These are phyloP conservation scores for Tylochromis polylepis DNA, from an alignment of 2,113 vertebrate species.

Conservation along the genomic window DNA sequence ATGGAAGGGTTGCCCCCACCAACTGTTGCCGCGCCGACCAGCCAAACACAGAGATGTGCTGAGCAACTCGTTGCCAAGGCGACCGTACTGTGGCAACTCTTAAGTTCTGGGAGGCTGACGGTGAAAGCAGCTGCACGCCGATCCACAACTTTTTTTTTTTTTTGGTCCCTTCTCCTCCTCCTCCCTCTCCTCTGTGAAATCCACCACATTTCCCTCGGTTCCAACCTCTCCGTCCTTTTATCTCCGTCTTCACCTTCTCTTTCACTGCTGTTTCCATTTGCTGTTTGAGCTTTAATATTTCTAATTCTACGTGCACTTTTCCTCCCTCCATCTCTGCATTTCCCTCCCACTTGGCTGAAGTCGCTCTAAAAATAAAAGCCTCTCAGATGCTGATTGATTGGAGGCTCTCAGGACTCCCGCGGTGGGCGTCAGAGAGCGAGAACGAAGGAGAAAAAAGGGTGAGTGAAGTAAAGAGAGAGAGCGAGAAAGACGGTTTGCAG, in stretches of 20 bases:
- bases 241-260: neutral
- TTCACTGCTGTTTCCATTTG: neutral
- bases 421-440: slow-evolving; percentile 36
- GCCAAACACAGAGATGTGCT: slow-evolving; percentile 46
- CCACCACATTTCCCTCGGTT: neutral
- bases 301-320: neutral
- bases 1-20: slow-evolving; percentile 65
- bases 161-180: neutral
- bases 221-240: neutral
- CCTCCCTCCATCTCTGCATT: slow-evolving; percentile 6
- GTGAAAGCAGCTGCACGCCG: slow-evolving; percentile 12
- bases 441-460: neutral
- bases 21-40: slow-evolving; percentile 29
- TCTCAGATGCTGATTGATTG: slow-evolving; percentile 66
- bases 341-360: slow-evolving; percentile 74
- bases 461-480: neutral
- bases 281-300: neutral
- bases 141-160: neutral
- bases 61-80: slow-evolving; percentile 62
- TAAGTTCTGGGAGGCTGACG: slow-evolving; percentile 14
- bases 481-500: neutral
- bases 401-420: slow-evolving; percentile 56
- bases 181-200: neutral
- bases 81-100: slow-evolving; percentile 39
- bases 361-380: slow-evolving; percentile 76